phyloP scores from a whole-genome alignment of 2,888 invertebrate genomes.

The Macrophya alboannulata region DNA sequence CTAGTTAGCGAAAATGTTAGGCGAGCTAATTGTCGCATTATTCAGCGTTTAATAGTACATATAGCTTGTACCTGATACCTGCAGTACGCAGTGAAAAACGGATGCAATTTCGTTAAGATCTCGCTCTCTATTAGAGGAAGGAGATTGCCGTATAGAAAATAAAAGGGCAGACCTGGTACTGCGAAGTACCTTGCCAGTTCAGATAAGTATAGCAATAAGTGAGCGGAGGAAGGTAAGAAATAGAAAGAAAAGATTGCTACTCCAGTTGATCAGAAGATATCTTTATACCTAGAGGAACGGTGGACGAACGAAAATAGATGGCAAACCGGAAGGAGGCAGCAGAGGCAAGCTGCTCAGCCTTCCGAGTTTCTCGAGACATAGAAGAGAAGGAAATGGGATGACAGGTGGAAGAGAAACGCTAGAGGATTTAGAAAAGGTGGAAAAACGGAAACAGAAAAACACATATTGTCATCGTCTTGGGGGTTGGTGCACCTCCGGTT shows the following conservation, averaged over 20 bases:
- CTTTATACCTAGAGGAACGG: constrained; percentile 19
- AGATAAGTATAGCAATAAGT: constrained; percentile 33
- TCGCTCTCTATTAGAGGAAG: neutral
- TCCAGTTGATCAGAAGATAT: constrained; percentile 52
- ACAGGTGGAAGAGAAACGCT: constrained; percentile 4
- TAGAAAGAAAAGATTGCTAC: constrained; percentile 43
- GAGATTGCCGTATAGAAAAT: neutral
- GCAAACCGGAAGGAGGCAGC: neutral
- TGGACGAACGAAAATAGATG: constrained; percentile 56
- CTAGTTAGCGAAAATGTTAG: neutral
- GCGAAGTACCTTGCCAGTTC: neutral
- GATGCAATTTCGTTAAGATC: constrained; percentile 3
- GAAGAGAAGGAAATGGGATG: constrained; percentile 65
- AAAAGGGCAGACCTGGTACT: neutral
- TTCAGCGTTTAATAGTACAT: neutral
- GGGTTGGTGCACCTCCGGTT: constrained; percentile 58
- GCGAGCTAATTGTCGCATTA: neutral
- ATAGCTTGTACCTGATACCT: neutral
- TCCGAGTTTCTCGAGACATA: constrained; percentile 60
- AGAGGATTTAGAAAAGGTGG: neutral
- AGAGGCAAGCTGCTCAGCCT: constrained; percentile 26
- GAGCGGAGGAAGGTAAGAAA: constrained; percentile 31
- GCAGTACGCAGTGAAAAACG: neutral
- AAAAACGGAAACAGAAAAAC: constrained; percentile 68
- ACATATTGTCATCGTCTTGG: constrained; percentile 73